Conservation (phyloP, 2,113 vertebrate species). For the Ailurus styani region DNA sequence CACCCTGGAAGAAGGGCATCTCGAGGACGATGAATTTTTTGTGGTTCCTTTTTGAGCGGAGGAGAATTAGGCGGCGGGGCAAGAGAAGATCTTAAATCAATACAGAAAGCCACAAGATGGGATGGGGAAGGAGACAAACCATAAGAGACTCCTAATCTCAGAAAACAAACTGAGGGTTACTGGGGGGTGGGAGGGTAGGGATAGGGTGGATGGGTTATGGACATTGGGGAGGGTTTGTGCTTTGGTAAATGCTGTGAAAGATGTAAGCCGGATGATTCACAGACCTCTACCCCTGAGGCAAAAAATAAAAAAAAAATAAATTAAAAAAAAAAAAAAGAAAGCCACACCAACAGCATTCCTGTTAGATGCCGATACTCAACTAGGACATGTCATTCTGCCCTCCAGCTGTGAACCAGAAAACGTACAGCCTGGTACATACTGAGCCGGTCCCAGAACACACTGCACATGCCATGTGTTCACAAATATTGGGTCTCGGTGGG, state of each 20-base stretch:
- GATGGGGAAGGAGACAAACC: too few species aligned
- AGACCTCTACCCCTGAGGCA: too few species aligned
- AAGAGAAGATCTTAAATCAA: neutral
- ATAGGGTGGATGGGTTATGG: too few species aligned
- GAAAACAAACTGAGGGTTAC: too few species aligned
- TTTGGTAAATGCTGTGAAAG: too few species aligned
- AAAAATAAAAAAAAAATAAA: too few species aligned
- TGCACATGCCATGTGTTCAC: conserved; percentile 13
- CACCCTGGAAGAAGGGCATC: neutral
- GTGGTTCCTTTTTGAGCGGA: neutral
- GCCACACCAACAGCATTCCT: neutral
- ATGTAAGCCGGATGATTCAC: too few species aligned
- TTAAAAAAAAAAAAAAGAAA: too few species aligned
- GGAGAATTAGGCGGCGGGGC: neutral
- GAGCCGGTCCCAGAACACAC: conserved; percentile 42
- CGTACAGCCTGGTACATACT: neutral
- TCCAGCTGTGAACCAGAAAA: conserved; percentile 36
- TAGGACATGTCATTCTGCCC: conserved; percentile 51
- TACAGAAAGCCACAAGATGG: neutral
- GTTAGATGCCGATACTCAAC: neutral
- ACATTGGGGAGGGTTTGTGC: too few species aligned
- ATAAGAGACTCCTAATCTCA: too few species aligned
- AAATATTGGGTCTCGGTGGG: conserved; percentile 31
- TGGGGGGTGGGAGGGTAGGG: too few species aligned
- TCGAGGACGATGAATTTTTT: neutral